These are phyloP conservation scores for Catalaphyllia jardinei DNA, from an alignment of 64 coral and sea anemone species.

Conservation along the genomic window DNA sequence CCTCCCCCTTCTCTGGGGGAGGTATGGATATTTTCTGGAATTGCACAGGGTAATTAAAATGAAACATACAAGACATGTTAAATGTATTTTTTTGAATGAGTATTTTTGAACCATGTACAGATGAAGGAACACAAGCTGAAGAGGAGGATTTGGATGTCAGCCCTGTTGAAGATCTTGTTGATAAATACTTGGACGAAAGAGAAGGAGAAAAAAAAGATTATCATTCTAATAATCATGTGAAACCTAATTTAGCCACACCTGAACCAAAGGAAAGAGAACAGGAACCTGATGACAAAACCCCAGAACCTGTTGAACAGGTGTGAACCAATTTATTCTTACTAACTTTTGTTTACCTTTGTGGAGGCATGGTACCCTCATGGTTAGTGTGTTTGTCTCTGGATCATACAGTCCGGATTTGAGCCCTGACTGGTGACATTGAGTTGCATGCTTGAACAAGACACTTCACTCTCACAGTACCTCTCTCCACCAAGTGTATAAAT, in stretches of 20 bases:
- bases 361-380: too few species aligned
- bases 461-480: too few species aligned
- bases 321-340: background rate
- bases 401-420: too few species aligned
- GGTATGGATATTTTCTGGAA: too few species aligned
- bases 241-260: background rate
- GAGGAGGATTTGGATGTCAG: background rate
- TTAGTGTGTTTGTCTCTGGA: too few species aligned
- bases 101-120: background rate
- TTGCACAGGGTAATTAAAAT: too few species aligned
- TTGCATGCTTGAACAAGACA: too few species aligned
- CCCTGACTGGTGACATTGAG: too few species aligned
- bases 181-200: background rate
- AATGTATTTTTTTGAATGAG: background rate
- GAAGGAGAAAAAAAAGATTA: background rate
- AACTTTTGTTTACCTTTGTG: too few species aligned
- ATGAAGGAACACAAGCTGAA: constrained; percentile 1
- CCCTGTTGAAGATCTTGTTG: background rate
- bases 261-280: background rate
- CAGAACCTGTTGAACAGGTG: background rate
- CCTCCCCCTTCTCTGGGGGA: too few species aligned
- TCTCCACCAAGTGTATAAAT: background rate
- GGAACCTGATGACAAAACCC: background rate
- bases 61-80: background rate
- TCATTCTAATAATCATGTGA: background rate